Evolutionary conservation across 2,888 invertebrate genomes (phyloP), one percentile per base, ranked within the genome.

Genomic region (Pachydiplax longipennis): DNA sequence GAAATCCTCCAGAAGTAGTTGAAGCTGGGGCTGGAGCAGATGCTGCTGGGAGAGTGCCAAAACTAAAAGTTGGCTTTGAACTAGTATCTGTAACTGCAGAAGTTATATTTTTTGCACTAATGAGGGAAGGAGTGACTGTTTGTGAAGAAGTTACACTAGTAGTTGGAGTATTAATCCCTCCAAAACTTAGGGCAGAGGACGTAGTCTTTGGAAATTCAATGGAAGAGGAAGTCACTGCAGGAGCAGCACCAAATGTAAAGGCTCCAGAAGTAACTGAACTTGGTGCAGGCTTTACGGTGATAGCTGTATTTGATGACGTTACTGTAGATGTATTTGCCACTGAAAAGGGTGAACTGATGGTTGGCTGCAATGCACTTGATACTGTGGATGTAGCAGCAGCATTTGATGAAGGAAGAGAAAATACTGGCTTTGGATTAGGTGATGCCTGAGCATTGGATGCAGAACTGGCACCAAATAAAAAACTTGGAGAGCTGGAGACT

Each of bases 141-240:
- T 58, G 37, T 8, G 22, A 18, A 22, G 35, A 87, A 18, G 87
- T 22, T 18, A 37, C 35, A 15, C 18, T 58, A n/a, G 58, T 53
- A 0, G 83, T 18, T 40, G 53, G 58, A 87, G 61, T 18, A 31
- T 25, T 87, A 5, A 35, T 87, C n/a, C 35, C 13, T 3, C 87
- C 87, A 40, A 87, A 87, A 22, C 58, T 61, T 37, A 87, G 37
- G 37, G 13, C 87, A 12, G 87, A 37, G n/a, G 87, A 22, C 1
- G 58, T 58, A 15, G 87, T 87, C 40, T 87, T 87, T 61, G 87
- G 61, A 18, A 87, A 87, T 25, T 61, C 87, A 61, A 35, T 22
- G 1, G 61, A 61, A n/a, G 87, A 40, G 22, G 87, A n/a, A 4
- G n/a, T 37, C 6, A n/a, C 40, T 3, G 37, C 58, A 37, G 87